Conservation (phyloP, 2,888 invertebrate genomes). For the Epirrhoe alternata region DNA sequence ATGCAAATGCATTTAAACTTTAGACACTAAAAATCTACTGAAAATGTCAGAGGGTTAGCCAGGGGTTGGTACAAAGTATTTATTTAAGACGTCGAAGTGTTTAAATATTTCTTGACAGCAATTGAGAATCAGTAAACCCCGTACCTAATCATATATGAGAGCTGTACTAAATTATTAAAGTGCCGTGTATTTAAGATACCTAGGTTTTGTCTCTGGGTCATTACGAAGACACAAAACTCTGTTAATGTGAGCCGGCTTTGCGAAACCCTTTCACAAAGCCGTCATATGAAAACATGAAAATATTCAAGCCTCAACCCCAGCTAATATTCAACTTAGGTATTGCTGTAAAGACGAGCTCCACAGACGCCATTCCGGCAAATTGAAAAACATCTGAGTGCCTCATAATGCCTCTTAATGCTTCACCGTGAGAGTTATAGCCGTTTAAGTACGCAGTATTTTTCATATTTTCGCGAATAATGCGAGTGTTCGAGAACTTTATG, state of each 20-base stretch:
- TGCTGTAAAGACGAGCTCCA: constrained; percentile 63
- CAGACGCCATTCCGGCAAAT: constrained; percentile 76
- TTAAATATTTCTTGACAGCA: too few relatives aligned
- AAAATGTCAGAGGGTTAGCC: too few relatives aligned
- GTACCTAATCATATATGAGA: too few relatives aligned
- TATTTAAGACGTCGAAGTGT: too few relatives aligned
- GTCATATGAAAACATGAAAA: constrained; percentile 26
- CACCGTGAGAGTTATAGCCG: constrained; percentile 71
- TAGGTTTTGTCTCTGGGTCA: neutral
- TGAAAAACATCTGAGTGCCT: constrained; percentile 80
- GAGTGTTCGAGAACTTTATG: constrained; percentile 56
- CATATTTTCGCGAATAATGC: constrained; percentile 78
- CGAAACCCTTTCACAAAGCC: constrained; percentile 16
- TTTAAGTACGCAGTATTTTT: constrained; percentile 74
- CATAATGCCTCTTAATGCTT: constrained; percentile 79
- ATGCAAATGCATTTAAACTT: neutral
- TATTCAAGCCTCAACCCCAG: constrained; percentile 42
- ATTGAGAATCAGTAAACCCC: too few relatives aligned
- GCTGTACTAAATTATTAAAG: neutral
- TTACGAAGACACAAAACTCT: neutral
- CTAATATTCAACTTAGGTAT: constrained; percentile 52
- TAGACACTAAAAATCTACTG: too few relatives aligned
- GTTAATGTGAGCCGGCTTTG: neutral
- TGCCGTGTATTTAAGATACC: neutral
- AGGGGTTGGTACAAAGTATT: too few relatives aligned